Conservation (phyloP, 2,888 invertebrate species). For the Netelia inedita region DNA sequence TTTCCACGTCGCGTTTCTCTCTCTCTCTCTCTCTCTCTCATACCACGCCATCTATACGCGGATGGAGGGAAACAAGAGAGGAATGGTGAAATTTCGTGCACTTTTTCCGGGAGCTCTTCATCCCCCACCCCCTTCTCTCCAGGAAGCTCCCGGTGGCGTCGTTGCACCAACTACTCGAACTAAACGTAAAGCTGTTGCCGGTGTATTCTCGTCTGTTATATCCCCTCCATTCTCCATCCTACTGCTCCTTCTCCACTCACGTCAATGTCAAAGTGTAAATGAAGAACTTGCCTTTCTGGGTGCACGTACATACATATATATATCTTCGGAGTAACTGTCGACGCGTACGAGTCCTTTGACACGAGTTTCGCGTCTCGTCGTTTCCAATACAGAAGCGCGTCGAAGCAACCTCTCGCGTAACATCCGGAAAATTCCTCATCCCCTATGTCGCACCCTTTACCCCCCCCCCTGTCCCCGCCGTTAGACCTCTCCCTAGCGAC, state of each 20-base stretch:
- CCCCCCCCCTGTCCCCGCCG: too few species aligned
- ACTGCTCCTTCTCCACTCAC: slow-evolving; percentile 40
- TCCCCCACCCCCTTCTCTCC: neutral
- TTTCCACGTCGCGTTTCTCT: slow-evolving; percentile 61
- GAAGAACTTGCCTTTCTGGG: slow-evolving; percentile 35
- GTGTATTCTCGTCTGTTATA: slow-evolving; percentile 4
- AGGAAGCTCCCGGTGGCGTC: slow-evolving; percentile 32
- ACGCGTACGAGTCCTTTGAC: slow-evolving; percentile 51
- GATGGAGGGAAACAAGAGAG: slow-evolving; percentile 32
- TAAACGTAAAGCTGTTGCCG: slow-evolving; percentile 53
- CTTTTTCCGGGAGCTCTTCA: slow-evolving; percentile 40
- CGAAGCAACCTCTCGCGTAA: slow-evolving; percentile 36
- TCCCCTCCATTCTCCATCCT: neutral
- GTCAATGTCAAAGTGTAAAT: slow-evolving; percentile 34
- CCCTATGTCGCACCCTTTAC: neutral
- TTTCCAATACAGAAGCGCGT: slow-evolving; percentile 42
- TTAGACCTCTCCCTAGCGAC: slow-evolving; percentile 21
- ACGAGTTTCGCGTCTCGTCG: slow-evolving; percentile 23
- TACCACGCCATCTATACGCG: slow-evolving; percentile 7
- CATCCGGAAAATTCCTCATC: slow-evolving; percentile 36
- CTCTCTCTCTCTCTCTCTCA: slow-evolving; percentile 15
- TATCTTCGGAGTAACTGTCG: slow-evolving; percentile 29
- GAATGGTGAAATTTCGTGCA: slow-evolving; percentile 40
- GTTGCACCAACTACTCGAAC: slow-evolving; percentile 37
- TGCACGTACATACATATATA: neutral